phyloP scores from a whole-genome alignment of 2,888 invertebrate genomes.

The Acronicta alni region DNA sequence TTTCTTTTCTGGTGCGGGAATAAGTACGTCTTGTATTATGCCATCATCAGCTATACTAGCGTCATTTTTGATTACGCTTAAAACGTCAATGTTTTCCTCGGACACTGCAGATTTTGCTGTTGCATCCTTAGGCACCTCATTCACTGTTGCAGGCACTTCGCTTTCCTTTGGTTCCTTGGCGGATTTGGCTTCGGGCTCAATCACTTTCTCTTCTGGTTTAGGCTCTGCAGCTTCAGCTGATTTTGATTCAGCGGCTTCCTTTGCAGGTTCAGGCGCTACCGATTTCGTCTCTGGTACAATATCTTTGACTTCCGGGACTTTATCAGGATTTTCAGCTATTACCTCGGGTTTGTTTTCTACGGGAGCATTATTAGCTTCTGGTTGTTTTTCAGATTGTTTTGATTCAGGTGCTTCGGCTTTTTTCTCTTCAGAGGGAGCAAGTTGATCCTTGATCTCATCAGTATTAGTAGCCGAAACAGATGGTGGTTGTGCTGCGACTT shows the following conservation, averaged over 20 bases:
- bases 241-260: slow-evolving; percentile 55
- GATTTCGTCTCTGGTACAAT: slow-evolving; percentile 21
- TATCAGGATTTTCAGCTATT: slow-evolving; percentile 32
- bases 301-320: slow-evolving; percentile 19
- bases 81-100: slow-evolving; percentile 73
- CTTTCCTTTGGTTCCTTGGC: slow-evolving; percentile 59
- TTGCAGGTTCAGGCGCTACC: slow-evolving; percentile 53
- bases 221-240: slow-evolving; percentile 62
- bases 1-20: slow-evolving; percentile 75
- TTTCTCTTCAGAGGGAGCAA: slow-evolving; percentile 62
- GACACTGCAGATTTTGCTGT: slow-evolving; percentile 67
- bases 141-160: slow-evolving; percentile 70
- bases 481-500: slow-evolving; percentile 63
- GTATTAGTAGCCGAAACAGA: slow-evolving; percentile 26
- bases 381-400: slow-evolving; percentile 60
- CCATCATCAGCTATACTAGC: slow-evolving; percentile 78
- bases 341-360: slow-evolving; percentile 51
- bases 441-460: slow-evolving; percentile 46
- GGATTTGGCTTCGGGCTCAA: slow-evolving; percentile 58
- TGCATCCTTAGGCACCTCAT: slow-evolving; percentile 69
- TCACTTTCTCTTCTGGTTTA: slow-evolving; percentile 62
- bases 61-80: slow-evolving; percentile 71
- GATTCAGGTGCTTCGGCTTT: slow-evolving; percentile 65
- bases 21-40: slow-evolving; percentile 69
- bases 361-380: slow-evolving; percentile 64